Evolutionary conservation across 2,797 vertebrate genomes (phyloP).

Genomic region (Dendrocincla fuliginosa): DNA sequence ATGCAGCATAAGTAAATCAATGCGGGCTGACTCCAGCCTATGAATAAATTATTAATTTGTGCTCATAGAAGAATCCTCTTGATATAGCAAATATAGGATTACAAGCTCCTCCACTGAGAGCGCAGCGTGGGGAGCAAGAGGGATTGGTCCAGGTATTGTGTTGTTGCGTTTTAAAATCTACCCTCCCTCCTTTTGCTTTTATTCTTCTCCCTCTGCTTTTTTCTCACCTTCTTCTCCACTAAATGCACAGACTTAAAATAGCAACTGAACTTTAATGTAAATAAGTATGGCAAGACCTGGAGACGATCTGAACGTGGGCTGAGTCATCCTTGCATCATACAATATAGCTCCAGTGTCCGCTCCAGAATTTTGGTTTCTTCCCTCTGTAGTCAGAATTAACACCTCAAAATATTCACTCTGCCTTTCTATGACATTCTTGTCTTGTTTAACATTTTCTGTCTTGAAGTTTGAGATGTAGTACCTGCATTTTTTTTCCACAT

Average conservation of each 20-base stretch:
- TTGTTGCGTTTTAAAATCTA: not conserved
- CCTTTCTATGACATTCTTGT: not conserved
- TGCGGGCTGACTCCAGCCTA: conserved; percentile 48
- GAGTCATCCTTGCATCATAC: conserved; percentile 75
- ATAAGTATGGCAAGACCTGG: conserved; percentile 20
- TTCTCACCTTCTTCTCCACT: not conserved
- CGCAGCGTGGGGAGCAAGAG: not conserved
- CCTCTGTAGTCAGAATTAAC: not conserved
- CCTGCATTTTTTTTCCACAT: not conserved
- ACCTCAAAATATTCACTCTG: not conserved
- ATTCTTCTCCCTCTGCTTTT: not conserved
- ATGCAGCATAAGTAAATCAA: conserved; percentile 37
- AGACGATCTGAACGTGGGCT: conserved; percentile 55
- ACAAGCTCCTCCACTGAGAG: conserved; percentile 17
- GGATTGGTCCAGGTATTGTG: conserved; percentile 39
- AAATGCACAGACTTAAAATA: conserved; percentile 17
- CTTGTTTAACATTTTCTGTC: not conserved
- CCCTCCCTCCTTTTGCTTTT: not conserved
- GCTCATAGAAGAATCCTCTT: conserved; percentile 64
- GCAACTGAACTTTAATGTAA: conserved; percentile 62
- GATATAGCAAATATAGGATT: conserved; percentile 53
- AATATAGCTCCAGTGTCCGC: not conserved
- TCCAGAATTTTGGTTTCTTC: not conserved
- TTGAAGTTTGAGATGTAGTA: not conserved
- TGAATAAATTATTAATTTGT: conserved; percentile 76